Evolutionary conservation across 2,113 vertebrate species (phyloP), one percentile per base, ranked within the genome.

Genomic region (Phrynosoma blainvillii): DNA sequence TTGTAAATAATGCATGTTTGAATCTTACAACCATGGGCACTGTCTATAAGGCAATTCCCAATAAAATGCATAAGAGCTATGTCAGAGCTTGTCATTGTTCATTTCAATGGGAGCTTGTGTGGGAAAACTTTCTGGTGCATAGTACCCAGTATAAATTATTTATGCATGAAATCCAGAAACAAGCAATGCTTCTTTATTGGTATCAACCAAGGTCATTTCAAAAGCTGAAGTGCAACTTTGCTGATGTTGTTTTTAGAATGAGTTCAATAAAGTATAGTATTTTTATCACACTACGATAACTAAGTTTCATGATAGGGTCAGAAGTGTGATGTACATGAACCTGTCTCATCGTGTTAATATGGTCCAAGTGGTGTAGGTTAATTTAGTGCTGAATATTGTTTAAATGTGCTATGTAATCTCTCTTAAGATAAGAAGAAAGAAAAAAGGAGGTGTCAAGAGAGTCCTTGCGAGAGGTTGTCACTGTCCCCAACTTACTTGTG

Each of bases 251-350:
- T 97, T 97, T 97, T 97, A 97, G 96, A 97, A 96, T 93, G 93
- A 92, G 88, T 91, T 94, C 90, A 84, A 56, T 93, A 93, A 96
- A 88, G 92, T 91, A 88, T 86, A 88, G 82, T 90, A 88, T 93
- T 86, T 83, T 95, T 97, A 96, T 97, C 96, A 94, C 92, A 90
- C 92, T 93, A 92, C 89, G 92, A 91, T 92, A 93, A 93, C 93
- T 94, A 93, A 90, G 91, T 93, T 96, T 95, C 93, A 90, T 91
- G 96, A 96, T 95, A 96, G 94, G 75, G 93, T 95, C 94, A 92
- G 95, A 97, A 88, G 97, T 96, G 97, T 96, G 95, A 96, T 89
- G 89, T 96, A 97, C 95, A 97, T 96, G 97, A 97, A 96, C 95
- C 97, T 95, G 96, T 90, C 82, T 86, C 77, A 73, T 87, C 89